Base-by-base conservation (phyloP, 1,140 invertebrate genomes). In the Diorhabda carinulata region DNA sequence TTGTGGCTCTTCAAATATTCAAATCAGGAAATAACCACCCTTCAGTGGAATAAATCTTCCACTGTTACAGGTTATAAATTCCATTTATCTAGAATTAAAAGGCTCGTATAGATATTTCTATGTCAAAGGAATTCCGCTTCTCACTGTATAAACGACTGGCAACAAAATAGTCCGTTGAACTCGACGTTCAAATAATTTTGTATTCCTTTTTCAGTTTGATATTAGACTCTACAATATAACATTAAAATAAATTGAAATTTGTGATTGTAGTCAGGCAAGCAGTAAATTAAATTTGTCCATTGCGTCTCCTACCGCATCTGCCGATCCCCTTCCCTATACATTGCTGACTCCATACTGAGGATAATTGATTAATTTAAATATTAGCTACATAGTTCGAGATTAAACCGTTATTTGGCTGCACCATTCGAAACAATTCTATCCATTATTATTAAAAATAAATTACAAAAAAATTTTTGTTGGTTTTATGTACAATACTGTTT, bases 331-430 rank as follows among this genome's bases (percentile, higher is more conserved):
- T 52, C 47, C 47, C 47, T 2, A 6, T 9, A 52, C 47, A 9
- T 8, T n/a, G 47, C 47, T 52, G 47, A 52, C 47, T 52, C n/a
- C 10, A 64, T 64, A 41, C 41, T 52, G 45, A 44, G 45, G 63
- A 64, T 64, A 64, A 64, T 64, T 64, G 63, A 64, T 64, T 64
- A 64, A 64, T 64, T 64, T n/a, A 25, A 64, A 64, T 57, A 64
- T 64, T 56, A 44, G 45, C 43, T 45, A 42, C 63, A 40, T 56
- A 10, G 63, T 25, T 64, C 40, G 52, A 56, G 56, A 64, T 25
- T 57, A 25, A 25, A 63, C 43, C 56, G 63, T 56, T 64, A 25
- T 52, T 52, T 52, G 47, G 47, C 6, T 52, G 47, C 47, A 52
- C 47, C 25, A 25, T 25, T 25, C 25, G 25, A 25, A 25, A 25